phyloP scores from a whole-genome alignment of 1,140 invertebrate genomes.

The Himalopsyche phryganea region DNA sequence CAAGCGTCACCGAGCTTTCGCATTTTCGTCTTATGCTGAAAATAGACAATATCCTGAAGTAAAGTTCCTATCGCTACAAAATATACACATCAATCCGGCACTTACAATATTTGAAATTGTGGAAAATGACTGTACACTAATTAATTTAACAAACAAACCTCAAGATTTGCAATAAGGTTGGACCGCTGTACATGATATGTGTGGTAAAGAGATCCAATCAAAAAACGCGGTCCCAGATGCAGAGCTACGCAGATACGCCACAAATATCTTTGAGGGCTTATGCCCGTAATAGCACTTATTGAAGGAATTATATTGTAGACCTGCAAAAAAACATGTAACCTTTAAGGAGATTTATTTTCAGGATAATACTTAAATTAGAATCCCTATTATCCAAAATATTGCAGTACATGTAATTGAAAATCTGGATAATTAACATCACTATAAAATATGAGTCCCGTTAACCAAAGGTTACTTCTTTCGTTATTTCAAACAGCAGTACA shows the following conservation, averaged over 20 bases:
- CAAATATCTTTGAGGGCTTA: constrained; percentile 86
- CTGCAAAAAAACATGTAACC: constrained; percentile 52
- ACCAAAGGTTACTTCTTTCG: no score
- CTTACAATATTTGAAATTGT: no score
- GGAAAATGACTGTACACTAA: no score
- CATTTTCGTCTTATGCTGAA: constrained; percentile 50
- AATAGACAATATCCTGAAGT: constrained; percentile 7
- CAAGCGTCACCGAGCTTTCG: constrained; percentile 67
- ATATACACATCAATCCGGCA: no score
- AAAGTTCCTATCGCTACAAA: not conserved
- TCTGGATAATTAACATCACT: no score
- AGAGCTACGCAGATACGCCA: constrained; percentile 89
- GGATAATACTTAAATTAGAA: no score
- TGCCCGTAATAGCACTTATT: constrained; percentile 87
- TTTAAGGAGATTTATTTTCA: no score
- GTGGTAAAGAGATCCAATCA: constrained; percentile 80
- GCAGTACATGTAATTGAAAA: no score
- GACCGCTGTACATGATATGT: constrained; percentile 74
- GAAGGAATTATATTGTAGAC: constrained; percentile 89
- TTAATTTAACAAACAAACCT: constrained; percentile 39
- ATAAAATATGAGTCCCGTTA: no score
- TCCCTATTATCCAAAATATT: no score
- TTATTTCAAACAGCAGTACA: no score
- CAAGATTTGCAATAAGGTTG: constrained; percentile 54
- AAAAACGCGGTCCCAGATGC: constrained; percentile 81